These are phyloP conservation scores for Eulithis prunata DNA, from an alignment of 2,888 invertebrate genomes.

Conservation along the genomic window DNA sequence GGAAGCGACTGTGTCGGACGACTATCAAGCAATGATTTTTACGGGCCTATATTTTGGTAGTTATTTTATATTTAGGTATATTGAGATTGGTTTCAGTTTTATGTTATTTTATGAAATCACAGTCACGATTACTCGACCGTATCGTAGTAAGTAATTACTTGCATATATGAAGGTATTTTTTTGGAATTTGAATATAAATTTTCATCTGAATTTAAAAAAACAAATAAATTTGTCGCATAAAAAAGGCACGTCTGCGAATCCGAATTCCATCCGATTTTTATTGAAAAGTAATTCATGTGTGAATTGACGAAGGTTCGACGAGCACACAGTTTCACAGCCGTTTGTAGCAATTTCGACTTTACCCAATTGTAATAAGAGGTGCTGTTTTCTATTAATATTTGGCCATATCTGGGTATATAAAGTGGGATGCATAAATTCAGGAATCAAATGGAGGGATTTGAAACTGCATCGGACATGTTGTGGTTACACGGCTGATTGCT, in stretches of 20 bases:
- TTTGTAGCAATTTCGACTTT: constrained; percentile 36
- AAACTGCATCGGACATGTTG: constrained; percentile 38
- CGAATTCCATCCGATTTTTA: constrained; percentile 53
- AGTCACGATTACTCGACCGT: no score
- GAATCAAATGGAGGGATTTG: constrained; percentile 47
- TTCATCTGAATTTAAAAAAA: constrained; percentile 7
- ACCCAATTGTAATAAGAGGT: constrained; percentile 9
- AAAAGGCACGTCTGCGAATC: constrained; percentile 49
- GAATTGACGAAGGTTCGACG: constrained; percentile 60
- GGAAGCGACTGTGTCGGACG: no score
- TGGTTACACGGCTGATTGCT: constrained; percentile 31
- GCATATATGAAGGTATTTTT: background rate
- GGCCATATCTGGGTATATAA: constrained; percentile 17
- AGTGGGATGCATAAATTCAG: constrained; percentile 50
- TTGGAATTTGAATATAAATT: constrained; percentile 4
- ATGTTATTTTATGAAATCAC: no score
- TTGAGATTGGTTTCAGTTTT: no score
- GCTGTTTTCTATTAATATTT: constrained; percentile 6
- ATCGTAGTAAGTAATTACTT: background rate
- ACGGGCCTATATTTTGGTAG: no score
- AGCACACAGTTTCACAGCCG: constrained; percentile 20
- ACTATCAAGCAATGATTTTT: no score
- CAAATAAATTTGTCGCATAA: constrained; percentile 30
- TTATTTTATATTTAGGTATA: no score
- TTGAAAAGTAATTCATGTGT: constrained; percentile 58